Conservation (phyloP, 1,140 invertebrate genomes). For the Mercenaria mercenaria region DNA sequence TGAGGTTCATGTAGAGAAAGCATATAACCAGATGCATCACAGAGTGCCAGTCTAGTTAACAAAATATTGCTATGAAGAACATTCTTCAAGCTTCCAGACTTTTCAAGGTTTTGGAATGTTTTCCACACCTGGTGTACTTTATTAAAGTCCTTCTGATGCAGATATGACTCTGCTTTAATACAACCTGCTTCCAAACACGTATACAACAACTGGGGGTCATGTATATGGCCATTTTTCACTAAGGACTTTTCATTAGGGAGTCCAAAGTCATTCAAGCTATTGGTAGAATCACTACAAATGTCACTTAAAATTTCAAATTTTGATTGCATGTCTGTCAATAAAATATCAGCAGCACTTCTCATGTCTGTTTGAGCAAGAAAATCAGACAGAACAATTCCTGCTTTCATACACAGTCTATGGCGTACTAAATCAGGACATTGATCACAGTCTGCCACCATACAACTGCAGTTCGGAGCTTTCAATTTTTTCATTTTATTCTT, state of each 20-base stretch:
- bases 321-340: neutral
- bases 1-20: neutral
- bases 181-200: slow-evolving; percentile 44
- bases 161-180: slow-evolving; percentile 39
- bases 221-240: neutral
- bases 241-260: neutral
- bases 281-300: neutral
- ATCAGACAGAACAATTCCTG: slow-evolving; percentile 37
- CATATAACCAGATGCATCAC: slow-evolving; percentile 44
- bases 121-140: slow-evolving; percentile 39
- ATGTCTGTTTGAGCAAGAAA: slow-evolving; percentile 43
- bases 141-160: slow-evolving; percentile 35
- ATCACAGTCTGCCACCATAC: neutral
- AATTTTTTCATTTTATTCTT: slow-evolving; percentile 19
- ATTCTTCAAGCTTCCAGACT: slow-evolving; percentile 39
- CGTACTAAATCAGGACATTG: neutral
- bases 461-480: slow-evolving; percentile 7
- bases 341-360: neutral
- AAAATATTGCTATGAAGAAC: slow-evolving; percentile 54
- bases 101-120: slow-evolving; percentile 24
- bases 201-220: slow-evolving; percentile 24
- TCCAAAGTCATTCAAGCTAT: neutral
- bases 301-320: neutral
- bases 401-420: slow-evolving; percentile 46
- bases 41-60: slow-evolving; percentile 51